Conservation (phyloP, 2,797 vertebrate species). For the Esox masquinongy region DNA sequence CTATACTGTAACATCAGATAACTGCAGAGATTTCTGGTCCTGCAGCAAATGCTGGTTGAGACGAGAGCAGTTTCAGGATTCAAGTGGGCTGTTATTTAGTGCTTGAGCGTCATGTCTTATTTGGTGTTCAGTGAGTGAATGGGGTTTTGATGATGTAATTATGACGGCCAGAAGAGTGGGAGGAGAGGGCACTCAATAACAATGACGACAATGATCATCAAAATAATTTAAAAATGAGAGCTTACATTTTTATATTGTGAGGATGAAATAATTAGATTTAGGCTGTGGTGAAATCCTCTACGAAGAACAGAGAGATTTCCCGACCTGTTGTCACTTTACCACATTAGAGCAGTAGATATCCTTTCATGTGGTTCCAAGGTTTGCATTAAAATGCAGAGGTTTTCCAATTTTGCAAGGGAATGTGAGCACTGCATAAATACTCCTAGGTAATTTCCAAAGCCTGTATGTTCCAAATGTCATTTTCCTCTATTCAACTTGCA, state of each 20-base stretch:
- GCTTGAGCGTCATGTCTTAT: background rate
- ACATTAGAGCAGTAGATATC: background rate
- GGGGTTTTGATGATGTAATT: background rate
- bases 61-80: background rate
- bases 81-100: background rate
- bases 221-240: background rate
- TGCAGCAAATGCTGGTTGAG: conserved; percentile 11
- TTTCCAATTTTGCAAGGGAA: background rate
- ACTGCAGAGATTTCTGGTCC: background rate
- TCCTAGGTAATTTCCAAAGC: too few relatives aligned
- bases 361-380: background rate
- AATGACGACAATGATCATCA: background rate
- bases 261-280: background rate
- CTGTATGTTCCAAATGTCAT: too few relatives aligned
- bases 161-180: background rate
- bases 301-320: too few relatives aligned
- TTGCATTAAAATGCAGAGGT: too few relatives aligned
- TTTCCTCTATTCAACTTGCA: too few relatives aligned
- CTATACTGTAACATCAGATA: background rate
- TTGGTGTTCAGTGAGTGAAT: background rate
- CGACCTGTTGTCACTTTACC: too few relatives aligned
- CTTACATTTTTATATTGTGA: background rate
- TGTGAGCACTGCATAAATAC: too few relatives aligned
- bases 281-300: background rate
- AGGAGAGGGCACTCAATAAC: background rate